Percentiles rank a stretch among this genome's conserved stretches.
These are phyloP conservation scores for Gorsachius goisagi DNA, from an alignment of 2,113 vertebrate genomes.

Conservation along the genomic window DNA sequence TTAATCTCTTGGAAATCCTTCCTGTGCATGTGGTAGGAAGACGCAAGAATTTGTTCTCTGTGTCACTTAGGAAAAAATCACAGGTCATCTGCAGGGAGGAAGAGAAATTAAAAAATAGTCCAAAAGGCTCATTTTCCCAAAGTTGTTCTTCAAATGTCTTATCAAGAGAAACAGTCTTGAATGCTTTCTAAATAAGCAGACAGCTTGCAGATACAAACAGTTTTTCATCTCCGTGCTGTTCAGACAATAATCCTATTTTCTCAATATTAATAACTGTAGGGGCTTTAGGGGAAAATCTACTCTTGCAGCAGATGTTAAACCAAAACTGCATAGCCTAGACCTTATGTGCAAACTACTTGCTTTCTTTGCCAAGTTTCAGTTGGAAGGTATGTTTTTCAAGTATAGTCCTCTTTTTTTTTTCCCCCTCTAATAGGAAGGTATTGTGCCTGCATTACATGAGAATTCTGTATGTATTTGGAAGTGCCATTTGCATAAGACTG, in stretches of 20 bases:
- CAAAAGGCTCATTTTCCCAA: neutral
- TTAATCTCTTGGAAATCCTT: neutral
- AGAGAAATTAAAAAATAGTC: neutral
- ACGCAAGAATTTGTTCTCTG: neutral
- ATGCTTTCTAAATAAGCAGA: neutral
- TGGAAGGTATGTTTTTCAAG: neutral
- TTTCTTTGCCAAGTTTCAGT: neutral
- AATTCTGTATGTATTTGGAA: neutral
- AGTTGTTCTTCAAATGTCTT: neutral
- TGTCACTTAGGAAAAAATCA: neutral
- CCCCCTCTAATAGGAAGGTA: neutral
- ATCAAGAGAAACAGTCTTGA: neutral
- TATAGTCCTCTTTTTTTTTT: neutral
- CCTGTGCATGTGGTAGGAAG: neutral
- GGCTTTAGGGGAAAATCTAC: neutral
- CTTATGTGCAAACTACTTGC: neutral
- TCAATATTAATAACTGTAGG: conserved; percentile 29
- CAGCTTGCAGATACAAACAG: conserved; percentile 6
- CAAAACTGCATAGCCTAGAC: neutral
- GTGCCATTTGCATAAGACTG: neutral
- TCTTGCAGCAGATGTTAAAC: conserved; percentile 9
- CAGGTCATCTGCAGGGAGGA: neutral
- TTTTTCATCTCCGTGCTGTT: neutral
- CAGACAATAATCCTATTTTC: conserved; percentile 37
- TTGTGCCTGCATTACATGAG: neutral